Evolutionary conservation across 92 coral and sea anemone genomes (phyloP).

Genomic region (Zoanthus sociatus): DNA sequence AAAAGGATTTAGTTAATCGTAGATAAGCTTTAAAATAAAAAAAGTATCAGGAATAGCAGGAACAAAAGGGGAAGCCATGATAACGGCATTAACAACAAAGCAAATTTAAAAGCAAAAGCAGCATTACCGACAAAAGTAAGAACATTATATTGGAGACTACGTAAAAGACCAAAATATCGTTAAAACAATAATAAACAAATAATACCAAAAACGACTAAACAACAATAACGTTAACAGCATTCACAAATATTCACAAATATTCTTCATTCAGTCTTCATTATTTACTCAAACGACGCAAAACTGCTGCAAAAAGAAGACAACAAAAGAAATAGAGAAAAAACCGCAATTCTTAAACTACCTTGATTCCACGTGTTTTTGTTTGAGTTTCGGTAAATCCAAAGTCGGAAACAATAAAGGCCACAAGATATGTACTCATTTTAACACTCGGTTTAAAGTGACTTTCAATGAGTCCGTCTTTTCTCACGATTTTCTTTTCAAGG

Average conservation of each 20-base stretch:
- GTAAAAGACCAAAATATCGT: too few relatives aligned
- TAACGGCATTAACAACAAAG: not conserved
- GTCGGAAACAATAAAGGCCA: conserved; percentile 82
- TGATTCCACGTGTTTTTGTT: conserved; percentile 65
- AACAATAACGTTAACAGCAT: not conserved
- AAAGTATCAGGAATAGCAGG: not conserved
- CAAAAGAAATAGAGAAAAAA: not conserved
- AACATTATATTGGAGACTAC: too few relatives aligned
- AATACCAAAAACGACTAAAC: not conserved
- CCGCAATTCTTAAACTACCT: conserved; percentile 21
- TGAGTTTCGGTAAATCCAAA: conserved; percentile 74
- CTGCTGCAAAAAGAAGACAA: not conserved
- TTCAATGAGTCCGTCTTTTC: conserved; percentile 67
- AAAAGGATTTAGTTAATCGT: too few relatives aligned
- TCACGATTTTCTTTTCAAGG: conserved; percentile 31
- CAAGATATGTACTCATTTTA: conserved; percentile 81
- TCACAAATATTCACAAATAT: too few relatives aligned
- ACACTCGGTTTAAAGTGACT: conserved; percentile 73
- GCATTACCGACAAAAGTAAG: too few relatives aligned
- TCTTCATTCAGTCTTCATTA: too few relatives aligned
- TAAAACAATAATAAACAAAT: too few relatives aligned
- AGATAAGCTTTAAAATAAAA: not conserved
- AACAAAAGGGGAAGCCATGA: not conserved
- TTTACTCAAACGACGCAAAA: too few relatives aligned
- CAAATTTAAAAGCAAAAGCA: too few relatives aligned